These are phyloP conservation scores for Dasypogon diadema DNA, from an alignment of 2,888 invertebrate genomes.

Conservation along the genomic window DNA sequence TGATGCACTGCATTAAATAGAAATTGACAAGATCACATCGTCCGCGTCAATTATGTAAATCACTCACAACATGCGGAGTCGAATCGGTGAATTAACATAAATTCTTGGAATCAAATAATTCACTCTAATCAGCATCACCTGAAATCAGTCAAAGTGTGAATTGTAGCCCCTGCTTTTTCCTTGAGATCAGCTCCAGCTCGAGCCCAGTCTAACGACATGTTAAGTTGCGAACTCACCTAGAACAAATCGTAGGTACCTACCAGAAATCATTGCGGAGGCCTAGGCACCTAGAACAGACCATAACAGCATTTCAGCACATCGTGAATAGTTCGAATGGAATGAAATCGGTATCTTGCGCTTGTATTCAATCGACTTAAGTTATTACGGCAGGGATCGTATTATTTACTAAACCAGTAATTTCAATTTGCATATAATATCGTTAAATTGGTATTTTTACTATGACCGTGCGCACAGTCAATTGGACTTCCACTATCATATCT, in stretches of 20 bases:
- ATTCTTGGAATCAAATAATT: slow-evolving; percentile 38
- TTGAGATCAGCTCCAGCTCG: neutral
- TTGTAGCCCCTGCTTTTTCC: neutral
- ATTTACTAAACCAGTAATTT: slow-evolving; percentile 54
- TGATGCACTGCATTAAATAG: slow-evolving; percentile 10
- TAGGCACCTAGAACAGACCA: neutral
- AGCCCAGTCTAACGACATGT: neutral
- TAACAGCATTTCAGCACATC: neutral
- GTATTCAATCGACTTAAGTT: slow-evolving; percentile 45
- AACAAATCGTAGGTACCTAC: neutral
- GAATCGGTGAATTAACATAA: slow-evolving; percentile 29
- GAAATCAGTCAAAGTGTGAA: slow-evolving; percentile 42
- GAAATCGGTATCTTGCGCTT: slow-evolving; percentile 23
- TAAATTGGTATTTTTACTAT: slow-evolving; percentile 48
- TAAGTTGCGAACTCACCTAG: slow-evolving; percentile 12
- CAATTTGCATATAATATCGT: slow-evolving; percentile 54
- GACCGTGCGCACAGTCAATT: slow-evolving; percentile 54
- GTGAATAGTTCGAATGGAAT: slow-evolving; percentile 5
- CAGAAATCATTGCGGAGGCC: neutral
- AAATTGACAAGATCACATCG: slow-evolving; percentile 27
- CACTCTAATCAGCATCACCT: slow-evolving; percentile 40
- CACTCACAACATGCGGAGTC: slow-evolving; percentile 16
- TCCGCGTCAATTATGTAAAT: slow-evolving; percentile 34
- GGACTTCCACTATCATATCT: slow-evolving; percentile 28
- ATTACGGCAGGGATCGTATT: slow-evolving; percentile 52